Base-by-base conservation (phyloP, 1,140 invertebrate genomes). In the Dufourea novaeangliae region DNA sequence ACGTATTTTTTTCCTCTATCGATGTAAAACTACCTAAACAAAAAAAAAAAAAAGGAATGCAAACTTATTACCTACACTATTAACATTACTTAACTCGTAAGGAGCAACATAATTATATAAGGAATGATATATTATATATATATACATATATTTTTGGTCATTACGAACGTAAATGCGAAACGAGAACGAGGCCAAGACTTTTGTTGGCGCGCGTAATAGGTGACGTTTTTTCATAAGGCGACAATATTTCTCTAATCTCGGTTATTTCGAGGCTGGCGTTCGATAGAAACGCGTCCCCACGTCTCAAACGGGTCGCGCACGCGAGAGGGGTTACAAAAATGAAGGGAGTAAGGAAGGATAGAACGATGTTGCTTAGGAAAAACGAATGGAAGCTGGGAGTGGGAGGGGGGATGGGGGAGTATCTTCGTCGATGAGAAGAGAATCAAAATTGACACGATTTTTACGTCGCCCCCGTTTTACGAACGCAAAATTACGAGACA, bases 81-180 rank as follows among this genome's bases (percentile, higher is more conserved):
- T 90, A 91, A 92, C 89, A 91, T 89, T 91, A 92, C 87, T 91
- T 92, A 92, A 91, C 85, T 87, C 86, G 87, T 92, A 92, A 92
- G 91, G 78, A 90, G 90, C 88, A 88, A 91, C 88, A 87, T 89
- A 90, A 90, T 84, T 90, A 90, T 90, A 90, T 88, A 89, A 90
- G 84, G 88, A 90, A 89, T 89, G 88, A 91, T 88, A 92, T 91
- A 89, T 90, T 89, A 90, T 88, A 90, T 86, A 88, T 82, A 89
- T 87, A 89, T 88, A 92, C 86, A 92, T 92, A 92, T 92, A 92
- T 92, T 92, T 92, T 92, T 92, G 91, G 90, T 92, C 91, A 92
- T 92, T 91, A 91, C 91, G 88, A 88, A 89, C 88, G 86, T 88
- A 88, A 57, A 57, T 90, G 87, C 87, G 87, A 84, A 86, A 62